Conservation (phyloP, 1,140 invertebrate genomes). For the Drosophila elegans region DNA sequence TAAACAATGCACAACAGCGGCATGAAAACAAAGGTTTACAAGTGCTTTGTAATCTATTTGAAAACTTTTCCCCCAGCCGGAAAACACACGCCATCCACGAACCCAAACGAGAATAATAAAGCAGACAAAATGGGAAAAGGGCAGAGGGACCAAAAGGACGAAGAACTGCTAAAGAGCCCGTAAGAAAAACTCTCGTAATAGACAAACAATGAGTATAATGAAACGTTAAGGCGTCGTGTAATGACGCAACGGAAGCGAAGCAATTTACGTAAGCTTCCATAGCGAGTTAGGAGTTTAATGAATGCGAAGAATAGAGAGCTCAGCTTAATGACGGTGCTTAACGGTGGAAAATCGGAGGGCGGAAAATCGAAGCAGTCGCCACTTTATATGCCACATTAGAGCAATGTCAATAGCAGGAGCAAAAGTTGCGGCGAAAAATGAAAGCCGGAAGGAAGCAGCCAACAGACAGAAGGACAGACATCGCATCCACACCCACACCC, state of each 20-base stretch:
- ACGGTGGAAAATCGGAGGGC: conserved; percentile 19
- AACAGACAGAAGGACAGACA: background rate
- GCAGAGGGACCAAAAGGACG: background rate
- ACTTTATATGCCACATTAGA: conserved; percentile 59
- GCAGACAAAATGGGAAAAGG: conserved; percentile 4
- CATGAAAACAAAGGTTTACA: conserved; percentile 57
- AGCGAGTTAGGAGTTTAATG: conserved; percentile 55
- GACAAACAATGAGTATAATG: conserved; percentile 73
- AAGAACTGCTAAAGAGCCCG: conserved; percentile 12
- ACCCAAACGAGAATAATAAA: conserved; percentile 34
- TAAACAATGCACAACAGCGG: conserved; percentile 50
- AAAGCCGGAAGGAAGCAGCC: conserved; percentile 8
- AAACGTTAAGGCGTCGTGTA: conserved; percentile 64
- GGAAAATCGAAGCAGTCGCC: conserved; percentile 54
- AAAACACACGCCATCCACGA: conserved; percentile 30
- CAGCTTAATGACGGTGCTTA: conserved; percentile 57
- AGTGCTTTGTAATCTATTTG: conserved; percentile 80
- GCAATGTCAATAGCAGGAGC: conserved; percentile 53
- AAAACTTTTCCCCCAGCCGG: conserved; percentile 54
- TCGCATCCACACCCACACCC: background rate
- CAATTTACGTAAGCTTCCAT: conserved; percentile 68
- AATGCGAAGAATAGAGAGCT: conserved; percentile 57
- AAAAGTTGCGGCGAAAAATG: conserved; percentile 51
- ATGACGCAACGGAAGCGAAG: conserved; percentile 69
- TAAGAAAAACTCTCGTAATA: conserved; percentile 62